Evolutionary conservation across 2,113 vertebrate genomes (phyloP).

Genomic region (Dicerorhinus sumatrensis): DNA sequence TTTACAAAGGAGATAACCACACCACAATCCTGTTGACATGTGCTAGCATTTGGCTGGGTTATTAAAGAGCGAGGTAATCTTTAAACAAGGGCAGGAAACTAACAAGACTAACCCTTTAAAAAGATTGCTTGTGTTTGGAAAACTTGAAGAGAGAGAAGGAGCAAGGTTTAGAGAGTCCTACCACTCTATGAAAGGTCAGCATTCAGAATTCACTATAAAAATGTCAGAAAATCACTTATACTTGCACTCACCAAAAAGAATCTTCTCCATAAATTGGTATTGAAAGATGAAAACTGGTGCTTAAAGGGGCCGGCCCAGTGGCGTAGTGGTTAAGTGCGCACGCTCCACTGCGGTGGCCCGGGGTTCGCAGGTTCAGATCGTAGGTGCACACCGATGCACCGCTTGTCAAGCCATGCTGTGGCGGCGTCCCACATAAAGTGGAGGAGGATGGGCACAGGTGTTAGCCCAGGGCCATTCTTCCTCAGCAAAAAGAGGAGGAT

Average conservation of each 20-base stretch:
- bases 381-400: too few species aligned
- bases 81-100: not conserved
- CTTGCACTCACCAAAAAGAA: not conserved
- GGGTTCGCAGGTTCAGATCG: too few species aligned
- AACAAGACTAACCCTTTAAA: not conserved
- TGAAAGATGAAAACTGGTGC: not conserved
- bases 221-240: not conserved
- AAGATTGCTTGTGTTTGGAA: conserved; percentile 1
- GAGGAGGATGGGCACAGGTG: too few species aligned
- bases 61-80: conserved; percentile 45
- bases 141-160: not conserved
- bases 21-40: not conserved
- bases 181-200: not conserved
- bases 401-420: too few species aligned
- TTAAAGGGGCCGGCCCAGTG: not conserved
- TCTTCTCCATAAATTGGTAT: not conserved
- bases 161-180: not conserved
- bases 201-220: not conserved
- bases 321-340: too few species aligned
- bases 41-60: not conserved
- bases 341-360: too few species aligned
- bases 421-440: too few species aligned
- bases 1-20: not conserved
- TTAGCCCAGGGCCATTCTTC: too few species aligned
- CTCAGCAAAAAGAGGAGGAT: too few species aligned